Evolutionary conservation across 2,888 invertebrate genomes (phyloP).

Genomic region (Chloromyia formosa): DNA sequence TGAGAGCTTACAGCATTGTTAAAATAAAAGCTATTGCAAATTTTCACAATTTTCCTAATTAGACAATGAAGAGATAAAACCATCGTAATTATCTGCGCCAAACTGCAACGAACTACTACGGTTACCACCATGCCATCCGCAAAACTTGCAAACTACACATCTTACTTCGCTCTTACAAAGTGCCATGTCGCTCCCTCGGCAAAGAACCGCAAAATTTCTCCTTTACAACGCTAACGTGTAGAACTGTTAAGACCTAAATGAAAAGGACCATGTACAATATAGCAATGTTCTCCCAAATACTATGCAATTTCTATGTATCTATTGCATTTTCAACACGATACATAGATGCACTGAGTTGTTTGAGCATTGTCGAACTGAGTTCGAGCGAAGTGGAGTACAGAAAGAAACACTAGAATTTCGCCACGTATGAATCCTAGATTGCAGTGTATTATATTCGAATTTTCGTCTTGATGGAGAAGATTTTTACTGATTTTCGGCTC

Average conservation of each 20-base stretch:
- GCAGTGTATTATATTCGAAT: too few relatives aligned
- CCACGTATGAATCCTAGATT: too few relatives aligned
- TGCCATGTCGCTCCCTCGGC: background rate
- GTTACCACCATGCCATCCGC: background rate
- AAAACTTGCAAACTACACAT: slow-evolving; percentile 26
- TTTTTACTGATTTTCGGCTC: too few relatives aligned
- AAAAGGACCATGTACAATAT: background rate
- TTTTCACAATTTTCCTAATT: slow-evolving; percentile 47
- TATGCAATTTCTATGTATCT: too few relatives aligned
- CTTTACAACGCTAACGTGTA: slow-evolving; percentile 32
- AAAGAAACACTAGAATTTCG: too few relatives aligned
- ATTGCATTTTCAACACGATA: too few relatives aligned
- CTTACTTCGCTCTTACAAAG: slow-evolving; percentile 20
- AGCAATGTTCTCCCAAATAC: background rate
- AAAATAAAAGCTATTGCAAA: slow-evolving; percentile 34
- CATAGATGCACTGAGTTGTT: too few relatives aligned
- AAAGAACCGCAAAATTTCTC: slow-evolving; percentile 46
- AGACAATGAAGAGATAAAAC: slow-evolving; percentile 46
- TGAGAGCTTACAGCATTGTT: background rate
- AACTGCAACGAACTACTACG: slow-evolving; percentile 25
- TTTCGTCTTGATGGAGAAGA: too few relatives aligned
- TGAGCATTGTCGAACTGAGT: background rate
- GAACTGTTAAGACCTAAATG: slow-evolving; percentile 9
- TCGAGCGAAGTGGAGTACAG: background rate
- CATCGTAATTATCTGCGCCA: slow-evolving; percentile 44